phyloP scores from a whole-genome alignment of 2,113 vertebrate genomes.

The Nycticorax nycticorax region DNA sequence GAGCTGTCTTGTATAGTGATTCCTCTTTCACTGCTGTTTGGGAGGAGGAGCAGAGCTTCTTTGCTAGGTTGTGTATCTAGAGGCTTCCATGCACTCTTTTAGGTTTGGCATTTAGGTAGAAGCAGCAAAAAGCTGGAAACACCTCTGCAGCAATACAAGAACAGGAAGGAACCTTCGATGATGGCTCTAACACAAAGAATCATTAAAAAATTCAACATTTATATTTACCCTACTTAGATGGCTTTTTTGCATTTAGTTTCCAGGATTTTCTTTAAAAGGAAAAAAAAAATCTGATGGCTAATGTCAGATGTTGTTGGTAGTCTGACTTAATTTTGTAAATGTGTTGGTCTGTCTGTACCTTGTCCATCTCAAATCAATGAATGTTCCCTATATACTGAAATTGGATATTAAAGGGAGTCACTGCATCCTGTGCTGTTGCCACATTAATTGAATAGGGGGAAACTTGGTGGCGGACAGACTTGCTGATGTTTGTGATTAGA shows the following conservation, averaged over 20 bases:
- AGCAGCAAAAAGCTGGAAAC: background rate
- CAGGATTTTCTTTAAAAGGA: background rate
- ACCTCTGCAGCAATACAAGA: background rate
- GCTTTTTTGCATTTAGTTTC: background rate
- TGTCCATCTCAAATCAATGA: background rate
- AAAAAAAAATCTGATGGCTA: background rate
- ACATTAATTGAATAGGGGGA: background rate
- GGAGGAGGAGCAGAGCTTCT: background rate
- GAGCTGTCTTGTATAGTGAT: no score
- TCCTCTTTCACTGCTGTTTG: background rate
- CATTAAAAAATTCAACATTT: background rate
- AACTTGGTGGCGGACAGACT: background rate
- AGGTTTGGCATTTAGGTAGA: background rate
- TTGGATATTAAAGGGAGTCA: background rate
- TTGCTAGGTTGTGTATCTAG: background rate
- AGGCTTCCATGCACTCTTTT: background rate
- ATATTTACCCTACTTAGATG: background rate
- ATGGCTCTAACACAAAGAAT: background rate
- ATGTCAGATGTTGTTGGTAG: background rate
- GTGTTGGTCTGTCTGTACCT: fast-evolving
- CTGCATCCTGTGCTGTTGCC: background rate
- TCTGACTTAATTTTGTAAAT: background rate
- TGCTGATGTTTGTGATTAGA: background rate
- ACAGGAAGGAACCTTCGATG: background rate
- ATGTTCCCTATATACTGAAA: background rate